Evolutionary conservation across 2,888 invertebrate species (phyloP).

Genomic region (Drosophila fungiperda): DNA sequence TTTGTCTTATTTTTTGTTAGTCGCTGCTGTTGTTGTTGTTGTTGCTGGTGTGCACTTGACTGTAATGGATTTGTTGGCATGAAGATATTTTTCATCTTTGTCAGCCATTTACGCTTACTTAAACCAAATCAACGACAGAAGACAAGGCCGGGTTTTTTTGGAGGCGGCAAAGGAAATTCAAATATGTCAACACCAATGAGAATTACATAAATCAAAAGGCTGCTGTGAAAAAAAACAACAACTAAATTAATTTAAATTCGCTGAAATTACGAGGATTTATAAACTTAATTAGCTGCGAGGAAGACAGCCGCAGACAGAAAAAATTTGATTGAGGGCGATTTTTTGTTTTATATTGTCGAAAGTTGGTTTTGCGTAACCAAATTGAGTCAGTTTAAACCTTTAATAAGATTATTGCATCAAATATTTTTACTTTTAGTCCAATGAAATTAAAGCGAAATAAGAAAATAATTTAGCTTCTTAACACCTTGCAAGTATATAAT

Average conservation of each 20-base stretch:
- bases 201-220: conserved; percentile 83
- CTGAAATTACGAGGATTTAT: conserved; percentile 59
- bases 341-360: not conserved
- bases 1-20: conserved; percentile 21
- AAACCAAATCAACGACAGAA: conserved; percentile 45
- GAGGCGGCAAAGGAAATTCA: conserved; percentile 71
- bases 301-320: conserved; percentile 17
- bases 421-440: not conserved
- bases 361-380: conserved; percentile 22
- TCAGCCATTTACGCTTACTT: conserved; percentile 58
- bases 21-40: conserved; percentile 41
- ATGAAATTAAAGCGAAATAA: conserved; percentile 1
- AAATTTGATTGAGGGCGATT: conserved; percentile 22
- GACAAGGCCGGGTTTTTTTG: conserved; percentile 41
- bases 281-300: conserved; percentile 54
- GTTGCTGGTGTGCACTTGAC: conserved; percentile 76
- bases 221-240: conserved; percentile 47
- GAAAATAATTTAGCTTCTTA: not conserved
- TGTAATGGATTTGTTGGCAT: conserved; percentile 81
- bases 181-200: conserved; percentile 63
- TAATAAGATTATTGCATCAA: conserved; percentile 8
- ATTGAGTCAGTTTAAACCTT: conserved; percentile 31
- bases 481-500: not conserved
- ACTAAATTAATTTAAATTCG: conserved; percentile 49
- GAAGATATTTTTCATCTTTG: conserved; percentile 76